These are phyloP conservation scores for Peucedramus taeniatus DNA, from an alignment of 2,113 vertebrate genomes.

Conservation along the genomic window DNA sequence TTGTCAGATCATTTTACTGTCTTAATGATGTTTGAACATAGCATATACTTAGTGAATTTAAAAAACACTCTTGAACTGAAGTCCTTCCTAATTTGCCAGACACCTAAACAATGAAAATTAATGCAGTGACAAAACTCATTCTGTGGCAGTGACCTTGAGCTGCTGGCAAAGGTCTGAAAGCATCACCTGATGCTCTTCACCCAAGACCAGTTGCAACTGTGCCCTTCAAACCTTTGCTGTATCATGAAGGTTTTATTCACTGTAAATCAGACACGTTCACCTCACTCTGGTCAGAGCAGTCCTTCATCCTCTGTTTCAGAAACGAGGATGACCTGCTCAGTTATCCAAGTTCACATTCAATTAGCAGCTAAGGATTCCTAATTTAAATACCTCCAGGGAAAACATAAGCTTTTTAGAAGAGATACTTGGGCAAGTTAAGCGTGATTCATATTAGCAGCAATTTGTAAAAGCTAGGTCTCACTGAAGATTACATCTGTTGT, in stretches of 20 bases:
- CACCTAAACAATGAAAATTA: not conserved
- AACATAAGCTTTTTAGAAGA: slow-evolving; percentile 56
- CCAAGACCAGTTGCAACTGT: not conserved
- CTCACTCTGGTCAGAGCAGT: not conserved
- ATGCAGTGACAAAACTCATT: not conserved
- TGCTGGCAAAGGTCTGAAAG: not conserved
- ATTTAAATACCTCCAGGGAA: slow-evolving; percentile 63
- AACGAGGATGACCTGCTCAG: not conserved
- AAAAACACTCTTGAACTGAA: not conserved
- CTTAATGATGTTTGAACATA: not conserved
- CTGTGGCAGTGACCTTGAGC: not conserved
- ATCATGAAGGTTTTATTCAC: not conserved
- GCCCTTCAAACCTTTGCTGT: not conserved
- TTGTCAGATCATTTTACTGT: not conserved
- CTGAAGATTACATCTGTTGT: slow-evolving; percentile 61
- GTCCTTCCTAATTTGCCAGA: not conserved
- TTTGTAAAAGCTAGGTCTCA: slow-evolving; percentile 64
- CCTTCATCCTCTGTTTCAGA: not conserved
- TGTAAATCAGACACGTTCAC: not conserved
- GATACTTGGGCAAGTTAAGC: slow-evolving; percentile 56
- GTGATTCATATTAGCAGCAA: slow-evolving; percentile 64
- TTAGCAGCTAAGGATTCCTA: slow-evolving; percentile 55
- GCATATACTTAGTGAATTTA: not conserved
- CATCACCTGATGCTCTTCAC: not conserved
- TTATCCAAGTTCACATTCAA: slow-evolving; percentile 47